Base-by-base conservation (phyloP, 1,140 invertebrate species). In the Parasteatoda tepidariorum region DNA sequence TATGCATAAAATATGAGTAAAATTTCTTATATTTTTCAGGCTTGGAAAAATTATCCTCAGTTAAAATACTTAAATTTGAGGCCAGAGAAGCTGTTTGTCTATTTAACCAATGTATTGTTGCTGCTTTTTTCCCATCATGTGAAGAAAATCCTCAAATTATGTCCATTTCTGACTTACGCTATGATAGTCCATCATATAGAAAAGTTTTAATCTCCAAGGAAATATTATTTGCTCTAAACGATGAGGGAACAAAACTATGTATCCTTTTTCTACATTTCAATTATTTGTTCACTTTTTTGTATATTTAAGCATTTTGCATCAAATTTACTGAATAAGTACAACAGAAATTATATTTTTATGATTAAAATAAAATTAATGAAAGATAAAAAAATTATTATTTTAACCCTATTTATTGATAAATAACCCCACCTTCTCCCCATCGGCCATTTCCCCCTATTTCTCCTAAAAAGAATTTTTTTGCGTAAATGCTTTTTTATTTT, bases 251-350 rank as follows among this genome's bases (percentile, higher is more conserved):
- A 7, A 66, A 73, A 66, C 22, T 83, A 22, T 64, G 81, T 83
- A 83, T 83, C 81, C 81, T 83, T 83, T 83, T 41, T 11, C 2
- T 24, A n/a, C n/a, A n/a, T n/a, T n/a, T n/a, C n/a, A n/a, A n/a
- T n/a, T 11, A 54, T 54, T 11, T 54, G 48, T 54, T 54, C 48
- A 11, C n/a, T 54, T 54, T 9, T 54, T 54, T 54, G 48, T n/a
- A 11, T 9, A 54, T 54, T 54, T 54, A 54, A 11, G n/a, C n/a
- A n/a, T n/a, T n/a, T n/a, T n/a, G n/a, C n/a, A n/a, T n/a, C n/a
- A n/a, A n/a, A 11, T 54, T 54, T n/a, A 54, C n/a, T 54, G n/a
- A n/a, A n/a, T n/a, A n/a, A n/a, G n/a, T n/a, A n/a, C n/a, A n/a
- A n/a, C n/a, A n/a, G n/a, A n/a, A n/a, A n/a, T n/a, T n/a, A n/a